Base-by-base conservation (phyloP, 2,888 invertebrate species). In the Tetranychus piercei region DNA sequence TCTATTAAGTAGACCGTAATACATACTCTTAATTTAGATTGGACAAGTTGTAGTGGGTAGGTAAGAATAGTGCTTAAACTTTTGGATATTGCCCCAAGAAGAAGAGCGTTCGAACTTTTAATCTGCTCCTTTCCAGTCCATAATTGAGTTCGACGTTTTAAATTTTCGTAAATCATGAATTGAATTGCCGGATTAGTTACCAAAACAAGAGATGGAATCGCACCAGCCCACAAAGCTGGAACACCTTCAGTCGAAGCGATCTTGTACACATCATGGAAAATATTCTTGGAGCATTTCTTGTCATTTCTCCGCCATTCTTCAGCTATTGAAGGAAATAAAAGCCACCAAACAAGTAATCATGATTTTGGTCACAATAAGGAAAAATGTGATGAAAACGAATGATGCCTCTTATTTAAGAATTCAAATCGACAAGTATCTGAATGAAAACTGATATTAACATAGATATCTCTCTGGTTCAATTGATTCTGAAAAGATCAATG, bases 171-270 rank as follows among this genome's bases (percentile, higher is more conserved):
- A 74, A 91, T 88, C 87, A 93, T 92, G 81, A 94, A 94, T 82
- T 94, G 93, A 77, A 94, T 87, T 0, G 93, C 91, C 20, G 94
- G 94, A 84, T 94, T 94, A 11, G 88, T 87, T 23, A 92, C 91
- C 65, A 94, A 84, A 76, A 94, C 83, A n/a, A 94, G 82, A 1
- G 93, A 93, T 4, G 94, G 90, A 64, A 88, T 82, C 0, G 90
- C 87, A 15, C 93, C 92, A 44, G 90, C 88, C 92, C 93, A 94
- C 55, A 94, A 83, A 0, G 88, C 88, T 74, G 82, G 81, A 1
- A 88, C 78, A 15, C 94, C 94, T 83, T 94, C 93, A 43, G 86
- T 87, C 79, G 85, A 86, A 67, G 86, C 64, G 1, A 79, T 78
- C 71, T 77, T 76, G 3, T 64, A 69, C 1, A 79, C n/a, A 7